Base-by-base conservation (phyloP, 2,113 vertebrate genomes). In the Rostratula benghalensis region DNA sequence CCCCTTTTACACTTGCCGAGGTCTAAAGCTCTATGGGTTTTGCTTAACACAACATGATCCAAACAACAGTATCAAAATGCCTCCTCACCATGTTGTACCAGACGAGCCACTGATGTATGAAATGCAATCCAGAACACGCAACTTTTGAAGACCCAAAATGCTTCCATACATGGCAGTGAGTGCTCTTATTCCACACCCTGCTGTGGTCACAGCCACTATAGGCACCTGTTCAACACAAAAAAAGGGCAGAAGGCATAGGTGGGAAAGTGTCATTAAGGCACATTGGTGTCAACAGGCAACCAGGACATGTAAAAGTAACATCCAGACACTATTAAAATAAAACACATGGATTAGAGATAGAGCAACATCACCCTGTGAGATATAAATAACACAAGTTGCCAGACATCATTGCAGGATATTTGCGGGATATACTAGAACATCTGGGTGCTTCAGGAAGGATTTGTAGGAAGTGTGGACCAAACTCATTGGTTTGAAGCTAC, bases 81-180 rank as follows among this genome's bases (percentile, higher is more conserved):
- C n/a, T 64, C 9, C 98, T 98, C 94, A 99, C 99, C 99, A 99
- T 51, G 99, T 99, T 56, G 99, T 98, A 37, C 99, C 99, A 9
- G 99, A 99, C 0, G 99, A 98, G n/a, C 98, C 98, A 3, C 98
- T 98, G 87, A 99, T 98, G 83, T 99, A 99, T 67, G 96, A 98
- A 91, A 98, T 33, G 23, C 98, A 97, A 21, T 99, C 98, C 81
- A 99, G 94, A 84, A 99, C 88, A 71, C 97, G 98, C 69, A 98
- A 64, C 31, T 98, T 98, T 95, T 99, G 98, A 65, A 99, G 98
- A 10, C 97, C 98, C 94, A 96, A 97, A 91, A 99, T 93, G 87
- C 98, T 98, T 37, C 99, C 99, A 2, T 98, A 98, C 94, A 98
- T 97, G 85, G 95, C 95, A 2, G 98, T 98, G 96, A 99, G 98